phyloP scores from a whole-genome alignment of 2,797 vertebrate species.

The Allobates femoralis region DNA sequence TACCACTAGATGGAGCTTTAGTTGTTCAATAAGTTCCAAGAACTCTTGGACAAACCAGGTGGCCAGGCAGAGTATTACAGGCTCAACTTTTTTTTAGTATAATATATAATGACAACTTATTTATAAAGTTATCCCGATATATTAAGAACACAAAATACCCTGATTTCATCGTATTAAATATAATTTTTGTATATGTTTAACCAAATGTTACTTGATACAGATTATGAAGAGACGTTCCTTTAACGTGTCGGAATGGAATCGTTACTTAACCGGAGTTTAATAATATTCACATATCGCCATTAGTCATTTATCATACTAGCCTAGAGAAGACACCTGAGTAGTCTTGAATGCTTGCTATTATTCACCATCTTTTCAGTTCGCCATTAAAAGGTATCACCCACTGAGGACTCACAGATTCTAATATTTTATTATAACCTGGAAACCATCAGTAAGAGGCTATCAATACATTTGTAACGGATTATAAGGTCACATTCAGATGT shows the following conservation, averaged over 20 bases:
- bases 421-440: no score
- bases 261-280: neutral
- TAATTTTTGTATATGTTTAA: neutral
- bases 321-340: no score
- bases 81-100: neutral
- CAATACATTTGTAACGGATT: no score
- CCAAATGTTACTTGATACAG: neutral
- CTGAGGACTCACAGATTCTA: no score
- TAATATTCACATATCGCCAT: neutral
- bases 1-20: neutral
- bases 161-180: neutral
- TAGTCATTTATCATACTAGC: slow-evolving; percentile 25
- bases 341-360: no score
- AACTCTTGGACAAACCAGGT: neutral
- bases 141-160: neutral
- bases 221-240: neutral
- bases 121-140: neutral
- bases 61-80: neutral
- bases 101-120: no score
- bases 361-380: no score
- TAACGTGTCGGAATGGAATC: neutral
- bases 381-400: no score
- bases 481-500: no score
- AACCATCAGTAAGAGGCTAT: no score
- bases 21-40: neutral